phyloP scores from a whole-genome alignment of 2,888 invertebrate genomes.

The Agrypnus murinus region DNA sequence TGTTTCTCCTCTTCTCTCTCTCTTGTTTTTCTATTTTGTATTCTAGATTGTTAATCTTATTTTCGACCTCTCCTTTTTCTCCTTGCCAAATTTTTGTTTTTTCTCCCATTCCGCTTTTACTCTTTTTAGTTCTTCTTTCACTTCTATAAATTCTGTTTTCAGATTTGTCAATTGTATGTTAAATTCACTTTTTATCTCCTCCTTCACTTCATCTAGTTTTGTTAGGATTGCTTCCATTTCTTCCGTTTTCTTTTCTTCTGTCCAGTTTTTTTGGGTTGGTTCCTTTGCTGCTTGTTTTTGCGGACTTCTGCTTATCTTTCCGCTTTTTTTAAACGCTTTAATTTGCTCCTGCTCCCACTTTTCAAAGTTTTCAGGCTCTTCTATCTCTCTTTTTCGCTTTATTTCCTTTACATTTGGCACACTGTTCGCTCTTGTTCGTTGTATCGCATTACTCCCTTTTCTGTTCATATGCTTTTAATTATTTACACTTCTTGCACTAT shows the following conservation, averaged over 20 bases:
- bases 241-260: not conserved
- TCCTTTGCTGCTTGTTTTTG: not conserved
- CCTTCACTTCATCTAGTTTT: conserved; percentile 1
- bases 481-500: too few relatives aligned
- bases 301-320: not conserved
- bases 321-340: not conserved
- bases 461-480: too few relatives aligned
- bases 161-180: not conserved
- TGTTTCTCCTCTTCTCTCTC: too few relatives aligned
- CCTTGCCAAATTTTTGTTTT: too few relatives aligned
- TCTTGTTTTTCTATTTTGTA: too few relatives aligned
- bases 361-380: not conserved
- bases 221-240: not conserved
- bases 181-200: conserved; percentile 5
- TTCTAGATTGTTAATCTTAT: too few relatives aligned
- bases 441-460: not conserved
- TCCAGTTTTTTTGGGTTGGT: conserved; percentile 1
- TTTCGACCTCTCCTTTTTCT: too few relatives aligned
- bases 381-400: not conserved
- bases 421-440: conserved; percentile 1
- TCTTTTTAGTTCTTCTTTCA: too few relatives aligned
- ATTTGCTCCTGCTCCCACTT: conserved; percentile 1
- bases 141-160: too few relatives aligned
- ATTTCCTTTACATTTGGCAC: not conserved
- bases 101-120: too few relatives aligned